Base-by-base conservation (phyloP, 2,113 vertebrate species). In the Bos indicus region DNA sequence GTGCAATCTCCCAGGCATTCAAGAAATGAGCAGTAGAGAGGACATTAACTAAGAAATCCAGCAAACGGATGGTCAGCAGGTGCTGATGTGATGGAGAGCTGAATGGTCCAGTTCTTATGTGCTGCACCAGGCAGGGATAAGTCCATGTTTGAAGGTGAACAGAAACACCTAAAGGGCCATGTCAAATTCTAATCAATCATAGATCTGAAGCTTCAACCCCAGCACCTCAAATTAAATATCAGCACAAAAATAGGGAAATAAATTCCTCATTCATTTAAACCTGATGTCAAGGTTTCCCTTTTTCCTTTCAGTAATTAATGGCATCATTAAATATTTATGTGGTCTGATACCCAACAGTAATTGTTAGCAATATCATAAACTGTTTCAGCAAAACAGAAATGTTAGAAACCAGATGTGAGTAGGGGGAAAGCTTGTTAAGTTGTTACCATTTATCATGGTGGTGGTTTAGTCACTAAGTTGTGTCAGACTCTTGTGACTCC, bases 1-100 rank as follows among this genome's bases (percentile, higher is more conserved):
- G 97, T 2, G 5, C 98, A 98, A 95, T 98, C 98, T 98, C 98
- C 54, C 94, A 98, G 98, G 98, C 98, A 98, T 98, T 98, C 86
- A 62, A 87, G 97, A 96, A 98, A 96, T 82, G 97, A 98, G 97
- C 94, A 97, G 95, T 97, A 98, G 95, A 94, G 96, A 91, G 96
- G 96, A 95, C 81, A 97, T 98, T 98, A 98, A 97, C 62, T 91
- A 90, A 59, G 26, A 96, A 96, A 97, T 97, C 98, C 96, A 97
- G 62, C 97, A 97, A 98, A 96, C 0, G 81, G 95, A 33, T 97
- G 98, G 97, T 95, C 62, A 92, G 98, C 98, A 98, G 98, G 97
- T 98, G 97, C 97, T 19, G 7, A 28, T 88, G 88, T 88, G 96
- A 98, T 93, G 33, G 86, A 96, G 52, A 57, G 74, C n/a, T 78